Base-by-base conservation (phyloP, 1,140 invertebrate species). In the Papilio helenus region DNA sequence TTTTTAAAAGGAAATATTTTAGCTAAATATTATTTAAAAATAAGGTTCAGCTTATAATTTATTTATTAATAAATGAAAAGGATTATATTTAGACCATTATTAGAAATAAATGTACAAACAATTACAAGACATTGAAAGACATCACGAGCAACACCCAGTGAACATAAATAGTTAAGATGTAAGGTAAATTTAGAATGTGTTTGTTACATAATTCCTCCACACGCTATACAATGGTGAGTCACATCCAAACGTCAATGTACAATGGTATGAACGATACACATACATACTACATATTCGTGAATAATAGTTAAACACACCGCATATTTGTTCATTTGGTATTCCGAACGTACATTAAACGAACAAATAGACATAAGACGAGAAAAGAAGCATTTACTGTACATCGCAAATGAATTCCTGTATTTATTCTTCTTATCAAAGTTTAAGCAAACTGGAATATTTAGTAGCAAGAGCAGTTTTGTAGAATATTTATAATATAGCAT, bases 111-210 rank as follows among this genome's bases (percentile, higher is more conserved):
- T 29, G 14, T 68, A 68, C 23, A 74, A 74, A 51, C 20, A 72
- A 49, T 23, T 23, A 73, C 39, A 65, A 77, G 76, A 77, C 76
- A 77, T 42, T 61, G n/a, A 61, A 42, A 61, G 76, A 77, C 55
- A 76, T 39, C 49, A 77, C 76, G 55, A 42, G 65, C 76, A 61
- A 77, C 76, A 77, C 76, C 76, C 51, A 77, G n/a, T 77, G 76
- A 77, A 77, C 76, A 55, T 77, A 77, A 76, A 76, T 61, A 42
- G 76, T 77, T 77, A 68, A 29, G 16, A 77, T 77, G 73, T 34
- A 34, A 51, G 72, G 3, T 29, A 76, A 34, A 76, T 42, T 42
- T 76, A 39, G 26, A 76, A 76, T 76, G 73, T 29, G 26, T 73
- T 51, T 76, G 73, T 76, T 76, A 76, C 20, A 49, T 74, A 74